Evolutionary conservation across 2,888 invertebrate genomes (phyloP).

Genomic region (Candidula unifasciata): DNA sequence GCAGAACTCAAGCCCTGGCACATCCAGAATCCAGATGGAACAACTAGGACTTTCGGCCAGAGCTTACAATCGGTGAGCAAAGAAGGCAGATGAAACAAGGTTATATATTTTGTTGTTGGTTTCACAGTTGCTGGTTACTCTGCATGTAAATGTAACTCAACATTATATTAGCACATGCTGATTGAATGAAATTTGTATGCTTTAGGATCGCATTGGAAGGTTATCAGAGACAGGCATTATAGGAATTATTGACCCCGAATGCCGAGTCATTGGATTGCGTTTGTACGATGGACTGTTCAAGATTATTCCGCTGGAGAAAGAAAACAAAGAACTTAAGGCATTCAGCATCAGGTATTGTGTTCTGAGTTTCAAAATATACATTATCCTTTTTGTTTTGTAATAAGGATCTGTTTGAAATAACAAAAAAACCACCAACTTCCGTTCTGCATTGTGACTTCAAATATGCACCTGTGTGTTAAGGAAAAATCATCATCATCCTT

Average conservation of each 20-base stretch:
- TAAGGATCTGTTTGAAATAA: neutral
- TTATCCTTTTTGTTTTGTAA: neutral
- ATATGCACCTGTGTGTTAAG: too few relatives aligned
- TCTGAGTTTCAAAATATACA: neutral
- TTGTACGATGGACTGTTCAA: slow-evolving; percentile 98
- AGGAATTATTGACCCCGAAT: slow-evolving; percentile 96
- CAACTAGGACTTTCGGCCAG: too few relatives aligned
- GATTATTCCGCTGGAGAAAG: slow-evolving; percentile 96
- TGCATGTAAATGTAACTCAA: too few relatives aligned
- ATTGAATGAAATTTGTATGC: slow-evolving; percentile 34
- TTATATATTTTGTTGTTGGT: neutral
- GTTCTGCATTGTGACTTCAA: too few relatives aligned
- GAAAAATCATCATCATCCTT: too few relatives aligned
- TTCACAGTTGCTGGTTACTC: too few relatives aligned
- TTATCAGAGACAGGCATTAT: slow-evolving; percentile 97
- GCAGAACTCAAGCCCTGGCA: too few relatives aligned
- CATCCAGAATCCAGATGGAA: too few relatives aligned
- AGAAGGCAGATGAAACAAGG: too few relatives aligned
- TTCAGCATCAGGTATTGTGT: slow-evolving; percentile 82
- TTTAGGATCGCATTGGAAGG: slow-evolving; percentile 91
- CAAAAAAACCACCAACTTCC: too few relatives aligned
- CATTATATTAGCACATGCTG: too few relatives aligned
- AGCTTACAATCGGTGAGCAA: too few relatives aligned
- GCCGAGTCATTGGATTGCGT: slow-evolving; percentile 94
- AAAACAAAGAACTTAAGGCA: slow-evolving; percentile 94